Evolutionary conservation across 1,140 invertebrate species (phyloP).

Genomic region (Apolygus lucorum): DNA sequence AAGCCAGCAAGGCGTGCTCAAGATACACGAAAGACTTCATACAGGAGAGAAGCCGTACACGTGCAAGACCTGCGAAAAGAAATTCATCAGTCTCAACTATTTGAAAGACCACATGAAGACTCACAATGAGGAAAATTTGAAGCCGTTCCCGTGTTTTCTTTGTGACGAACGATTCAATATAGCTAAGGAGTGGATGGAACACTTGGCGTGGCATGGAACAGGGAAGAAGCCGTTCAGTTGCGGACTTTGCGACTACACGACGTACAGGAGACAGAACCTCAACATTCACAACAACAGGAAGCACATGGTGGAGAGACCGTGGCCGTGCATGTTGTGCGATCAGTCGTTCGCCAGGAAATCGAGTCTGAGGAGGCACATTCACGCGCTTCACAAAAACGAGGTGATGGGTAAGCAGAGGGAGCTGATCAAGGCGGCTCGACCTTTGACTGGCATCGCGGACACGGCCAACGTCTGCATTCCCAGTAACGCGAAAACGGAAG

Average conservation of each 20-base stretch:
- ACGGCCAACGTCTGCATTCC: neutral
- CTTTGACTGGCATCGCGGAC: neutral
- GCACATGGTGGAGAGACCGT: neutral
- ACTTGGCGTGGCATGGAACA: neutral
- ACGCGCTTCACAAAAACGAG: neutral
- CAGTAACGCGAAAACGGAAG: neutral
- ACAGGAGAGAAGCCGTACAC: conserved; percentile 36
- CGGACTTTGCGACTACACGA: neutral
- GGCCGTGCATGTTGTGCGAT: neutral
- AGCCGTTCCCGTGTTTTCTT: neutral
- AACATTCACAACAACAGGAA: neutral
- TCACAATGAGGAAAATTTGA: neutral
- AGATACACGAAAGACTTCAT: conserved; percentile 48
- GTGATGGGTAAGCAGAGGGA: neutral
- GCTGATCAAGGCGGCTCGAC: neutral
- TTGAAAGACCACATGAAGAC: conserved; percentile 2
- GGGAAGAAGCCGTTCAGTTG: neutral
- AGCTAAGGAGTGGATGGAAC: neutral
- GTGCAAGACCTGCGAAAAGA: conserved; percentile 33
- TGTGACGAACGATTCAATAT: neutral
- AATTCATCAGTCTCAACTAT: conserved; percentile 7
- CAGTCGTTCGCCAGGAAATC: neutral
- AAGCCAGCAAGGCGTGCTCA: conserved; percentile 59
- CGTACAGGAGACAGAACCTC: neutral
- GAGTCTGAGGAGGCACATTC: neutral